A percentile compares a stretch with the other conserved stretches of the same genome.
phyloP scores from a whole-genome alignment of 2,888 invertebrate genomes.

The Catocala nupta region DNA sequence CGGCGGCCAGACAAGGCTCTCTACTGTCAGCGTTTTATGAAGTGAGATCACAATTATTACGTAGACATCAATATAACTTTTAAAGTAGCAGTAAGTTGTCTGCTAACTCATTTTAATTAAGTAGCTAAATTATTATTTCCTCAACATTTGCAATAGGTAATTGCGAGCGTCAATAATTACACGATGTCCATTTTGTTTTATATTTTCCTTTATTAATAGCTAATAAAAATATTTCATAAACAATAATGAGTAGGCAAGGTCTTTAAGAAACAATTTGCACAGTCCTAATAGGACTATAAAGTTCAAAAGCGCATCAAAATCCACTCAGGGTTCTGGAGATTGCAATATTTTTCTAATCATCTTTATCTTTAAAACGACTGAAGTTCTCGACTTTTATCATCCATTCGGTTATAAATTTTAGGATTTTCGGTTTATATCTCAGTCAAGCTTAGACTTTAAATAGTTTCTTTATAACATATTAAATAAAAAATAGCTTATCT shows the following conservation, averaged over 20 bases:
- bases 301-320: conserved; percentile 32
- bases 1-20: conserved; percentile 29
- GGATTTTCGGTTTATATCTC: background rate
- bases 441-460: background rate
- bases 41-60: conserved; percentile 8
- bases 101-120: too few species aligned
- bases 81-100: too few species aligned
- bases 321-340: conserved; percentile 21
- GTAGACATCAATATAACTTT: background rate
- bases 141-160: too few species aligned
- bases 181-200: too few species aligned
- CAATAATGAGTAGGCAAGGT: conserved; percentile 8
- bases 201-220: background rate
- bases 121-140: too few species aligned
- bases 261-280: conserved; percentile 15
- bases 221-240: conserved; percentile 7
- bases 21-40: conserved; percentile 15
- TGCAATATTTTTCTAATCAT: background rate
- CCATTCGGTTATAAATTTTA: background rate
- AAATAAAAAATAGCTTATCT: too few species aligned
- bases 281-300: conserved; percentile 12
- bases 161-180: too few species aligned
- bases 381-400: background rate
- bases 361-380: background rate
- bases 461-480: too few species aligned